A percentile compares a stretch with the other conserved stretches of the same genome.
phyloP scores from a whole-genome alignment of 1,140 invertebrate genomes.

The Branchinecta lynchi region DNA sequence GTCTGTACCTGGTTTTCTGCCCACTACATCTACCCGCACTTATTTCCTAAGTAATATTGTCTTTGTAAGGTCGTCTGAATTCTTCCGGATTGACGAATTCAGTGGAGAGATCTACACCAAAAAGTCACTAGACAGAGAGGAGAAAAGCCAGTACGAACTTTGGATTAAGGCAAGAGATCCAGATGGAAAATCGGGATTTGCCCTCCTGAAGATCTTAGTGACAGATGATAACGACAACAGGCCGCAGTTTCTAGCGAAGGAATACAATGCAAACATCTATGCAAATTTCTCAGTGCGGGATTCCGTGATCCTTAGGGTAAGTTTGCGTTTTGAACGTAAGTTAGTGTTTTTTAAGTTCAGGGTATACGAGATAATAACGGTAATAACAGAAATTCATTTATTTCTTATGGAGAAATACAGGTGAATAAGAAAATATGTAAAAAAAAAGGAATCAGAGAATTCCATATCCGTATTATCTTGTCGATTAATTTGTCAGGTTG shows the following conservation, averaged over 20 bases:
- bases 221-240: slow-evolving; percentile 74
- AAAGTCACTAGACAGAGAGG: slow-evolving; percentile 60
- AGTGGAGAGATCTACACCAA: slow-evolving; percentile 62
- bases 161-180: slow-evolving; percentile 69
- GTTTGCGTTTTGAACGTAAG: slow-evolving; percentile 19
- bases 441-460: too few relatives aligned
- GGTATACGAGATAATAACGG: background rate
- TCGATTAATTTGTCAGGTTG: too few relatives aligned
- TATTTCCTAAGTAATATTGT: background rate
- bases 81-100: slow-evolving; percentile 57
- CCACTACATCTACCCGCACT: too few relatives aligned
- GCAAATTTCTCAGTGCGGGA: slow-evolving; percentile 43
- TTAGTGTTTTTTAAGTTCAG: background rate
- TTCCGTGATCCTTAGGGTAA: slow-evolving; percentile 46
- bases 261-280: slow-evolving; percentile 58
- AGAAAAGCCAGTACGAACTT: slow-evolving; percentile 52
- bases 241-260: slow-evolving; percentile 57
- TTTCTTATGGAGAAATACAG: background rate
- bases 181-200: slow-evolving; percentile 61
- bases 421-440: too few relatives aligned
- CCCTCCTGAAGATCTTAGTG: slow-evolving; percentile 58
- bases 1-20: too few relatives aligned
- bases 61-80: slow-evolving; percentile 54
- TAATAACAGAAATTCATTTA: background rate
- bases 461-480: too few relatives aligned